Evolutionary conservation across 2,113 vertebrate species (phyloP).

Genomic region (Tragulus kanchil): DNA sequence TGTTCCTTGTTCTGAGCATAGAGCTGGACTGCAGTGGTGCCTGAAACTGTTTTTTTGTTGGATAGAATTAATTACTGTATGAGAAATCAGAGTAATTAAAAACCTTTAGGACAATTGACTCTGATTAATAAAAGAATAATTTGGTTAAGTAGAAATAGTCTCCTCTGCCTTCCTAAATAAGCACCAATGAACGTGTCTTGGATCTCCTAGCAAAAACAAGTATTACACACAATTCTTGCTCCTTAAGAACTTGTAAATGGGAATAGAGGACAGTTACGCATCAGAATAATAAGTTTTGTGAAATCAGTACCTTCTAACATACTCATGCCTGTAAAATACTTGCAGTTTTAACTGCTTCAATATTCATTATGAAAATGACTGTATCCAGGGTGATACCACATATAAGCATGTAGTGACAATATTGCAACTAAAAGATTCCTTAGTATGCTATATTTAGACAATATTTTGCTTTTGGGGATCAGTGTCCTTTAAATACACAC

Average conservation of each 20-base stretch:
- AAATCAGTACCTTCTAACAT: slow-evolving; percentile 8
- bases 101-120: slow-evolving; percentile 3
- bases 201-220: slow-evolving; percentile 26
- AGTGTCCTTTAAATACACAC: neutral
- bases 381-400: neutral
- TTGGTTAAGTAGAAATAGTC: neutral
- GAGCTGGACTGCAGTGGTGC: too few species aligned
- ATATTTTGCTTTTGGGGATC: neutral
- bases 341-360: neutral
- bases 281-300: neutral
- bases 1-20: neutral
- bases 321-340: neutral
- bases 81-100: neutral
- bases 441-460: neutral
- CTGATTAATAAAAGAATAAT: slow-evolving; percentile 29
- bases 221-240: neutral
- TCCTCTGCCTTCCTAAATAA: slow-evolving; percentile 44
- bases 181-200: neutral
- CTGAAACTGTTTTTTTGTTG: neutral
- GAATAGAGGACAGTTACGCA: neutral
- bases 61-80: neutral
- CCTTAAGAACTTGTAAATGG: slow-evolving; percentile 26
- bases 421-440: neutral
- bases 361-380: slow-evolving; percentile 20
- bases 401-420: neutral